These are phyloP conservation scores for Drosophila teissieri DNA, from an alignment of 1,140 invertebrate species.

Conservation along the genomic window DNA sequence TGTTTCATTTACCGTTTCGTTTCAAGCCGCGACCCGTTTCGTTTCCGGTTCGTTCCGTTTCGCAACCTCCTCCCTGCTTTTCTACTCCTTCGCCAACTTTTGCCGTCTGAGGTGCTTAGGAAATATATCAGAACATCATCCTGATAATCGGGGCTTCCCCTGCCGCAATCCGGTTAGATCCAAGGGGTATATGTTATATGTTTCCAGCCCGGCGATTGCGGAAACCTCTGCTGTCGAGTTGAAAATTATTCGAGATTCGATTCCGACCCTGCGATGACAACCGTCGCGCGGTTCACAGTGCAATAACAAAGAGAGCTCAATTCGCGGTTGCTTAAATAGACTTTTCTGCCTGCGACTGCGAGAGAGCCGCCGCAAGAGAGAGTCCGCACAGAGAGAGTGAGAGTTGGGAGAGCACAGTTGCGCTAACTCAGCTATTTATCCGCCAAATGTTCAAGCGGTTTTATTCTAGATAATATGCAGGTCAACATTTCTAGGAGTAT, in stretches of 20 bases:
- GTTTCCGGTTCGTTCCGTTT: slow-evolving; percentile 46
- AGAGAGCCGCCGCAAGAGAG: background rate
- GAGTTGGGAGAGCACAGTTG: background rate
- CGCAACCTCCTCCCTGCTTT: slow-evolving; percentile 20
- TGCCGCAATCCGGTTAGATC: background rate
- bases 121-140: slow-evolving; percentile 27
- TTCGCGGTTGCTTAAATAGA: background rate
- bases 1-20: slow-evolving; percentile 79
- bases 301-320: slow-evolving; percentile 4
- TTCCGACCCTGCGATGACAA: background rate
- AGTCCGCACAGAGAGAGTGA: background rate
- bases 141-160: slow-evolving; percentile 1
- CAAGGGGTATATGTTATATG: background rate
- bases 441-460: background rate
- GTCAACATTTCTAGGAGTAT: too few relatives aligned
- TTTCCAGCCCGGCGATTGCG: slow-evolving; percentile 11
- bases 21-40: slow-evolving; percentile 53
- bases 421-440: background rate
- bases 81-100: slow-evolving; percentile 1
- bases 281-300: slow-evolving; percentile 12
- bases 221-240: background rate
- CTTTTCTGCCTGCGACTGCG: background rate
- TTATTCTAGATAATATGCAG: too few relatives aligned
- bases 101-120: slow-evolving; percentile 3
- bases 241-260: background rate